Percentiles rank a stretch among this genome's conserved stretches.
These are phyloP conservation scores for Limenitis camilla DNA, from an alignment of 2,888 invertebrate genomes.

Conservation along the genomic window DNA sequence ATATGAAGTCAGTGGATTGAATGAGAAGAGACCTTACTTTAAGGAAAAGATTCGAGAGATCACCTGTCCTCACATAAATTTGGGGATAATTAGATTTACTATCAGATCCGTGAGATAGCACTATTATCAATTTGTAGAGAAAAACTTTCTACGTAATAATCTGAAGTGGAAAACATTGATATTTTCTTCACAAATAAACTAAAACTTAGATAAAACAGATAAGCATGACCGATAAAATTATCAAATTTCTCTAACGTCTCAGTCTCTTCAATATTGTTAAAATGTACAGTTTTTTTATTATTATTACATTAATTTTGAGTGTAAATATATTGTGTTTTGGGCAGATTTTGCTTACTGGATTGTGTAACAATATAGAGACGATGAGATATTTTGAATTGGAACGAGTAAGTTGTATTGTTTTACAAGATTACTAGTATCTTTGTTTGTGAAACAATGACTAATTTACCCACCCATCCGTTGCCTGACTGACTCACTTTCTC, in stretches of 20 bases:
- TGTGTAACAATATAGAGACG: constrained; percentile 45
- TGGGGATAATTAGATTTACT: too few species aligned
- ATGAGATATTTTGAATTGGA: constrained; percentile 56
- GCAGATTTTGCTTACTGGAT: constrained; percentile 55
- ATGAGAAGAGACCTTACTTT: too few species aligned
- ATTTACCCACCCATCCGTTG: background rate
- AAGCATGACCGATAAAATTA: background rate
- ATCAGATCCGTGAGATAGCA: too few species aligned
- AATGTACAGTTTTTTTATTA: constrained; percentile 30
- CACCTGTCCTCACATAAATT: too few species aligned
- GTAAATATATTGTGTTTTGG: constrained; percentile 26
- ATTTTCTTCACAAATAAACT: too few species aligned
- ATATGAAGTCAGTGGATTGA: too few species aligned
- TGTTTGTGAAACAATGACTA: background rate
- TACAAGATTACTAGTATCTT: background rate
- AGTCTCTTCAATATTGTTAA: constrained; percentile 8
- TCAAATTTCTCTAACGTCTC: background rate
- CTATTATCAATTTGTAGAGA: too few species aligned
- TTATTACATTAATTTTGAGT: constrained; percentile 25
- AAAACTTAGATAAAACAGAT: background rate
- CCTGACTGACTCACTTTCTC: too few species aligned
- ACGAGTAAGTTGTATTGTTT: constrained; percentile 37
- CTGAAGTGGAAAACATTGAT: too few species aligned
- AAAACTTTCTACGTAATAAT: too few species aligned
- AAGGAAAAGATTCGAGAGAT: too few species aligned